These are phyloP conservation scores for Blera fallax DNA, from an alignment of 2,888 invertebrate genomes.

Conservation along the genomic window DNA sequence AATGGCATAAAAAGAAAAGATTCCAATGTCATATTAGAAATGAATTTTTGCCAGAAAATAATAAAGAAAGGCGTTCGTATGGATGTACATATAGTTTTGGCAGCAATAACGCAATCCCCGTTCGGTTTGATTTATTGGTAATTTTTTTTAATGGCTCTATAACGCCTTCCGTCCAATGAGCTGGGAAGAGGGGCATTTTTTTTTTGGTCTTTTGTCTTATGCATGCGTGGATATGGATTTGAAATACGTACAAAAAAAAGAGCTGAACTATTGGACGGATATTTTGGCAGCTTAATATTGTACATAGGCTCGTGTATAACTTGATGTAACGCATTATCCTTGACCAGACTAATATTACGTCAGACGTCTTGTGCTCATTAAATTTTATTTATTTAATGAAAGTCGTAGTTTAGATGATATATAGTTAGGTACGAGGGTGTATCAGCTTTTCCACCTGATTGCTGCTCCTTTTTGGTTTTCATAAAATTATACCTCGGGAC, in stretches of 20 bases:
- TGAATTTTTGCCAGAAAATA: conserved; percentile 34
- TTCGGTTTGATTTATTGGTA: conserved; percentile 52
- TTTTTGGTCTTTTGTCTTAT: neutral
- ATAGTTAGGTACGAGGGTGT: too few species aligned
- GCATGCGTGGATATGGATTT: neutral
- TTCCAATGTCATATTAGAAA: conserved; percentile 53
- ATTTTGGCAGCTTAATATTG: conserved; percentile 1
- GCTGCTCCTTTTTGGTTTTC: too few species aligned
- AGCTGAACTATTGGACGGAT: neutral
- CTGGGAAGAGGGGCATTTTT: neutral
- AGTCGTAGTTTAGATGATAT: too few species aligned
- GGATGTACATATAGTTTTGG: conserved; percentile 67
- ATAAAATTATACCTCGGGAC: too few species aligned
- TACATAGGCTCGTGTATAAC: neutral
- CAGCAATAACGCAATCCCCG: conserved; percentile 8
- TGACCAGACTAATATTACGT: neutral
- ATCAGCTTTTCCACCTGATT: too few species aligned
- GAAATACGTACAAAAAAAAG: neutral
- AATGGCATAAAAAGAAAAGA: conserved; percentile 47
- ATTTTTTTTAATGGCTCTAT: conserved; percentile 51
- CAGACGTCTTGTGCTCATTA: too few species aligned
- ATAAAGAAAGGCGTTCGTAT: conserved; percentile 53
- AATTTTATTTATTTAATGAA: too few species aligned
- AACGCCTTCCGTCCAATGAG: conserved; percentile 38
- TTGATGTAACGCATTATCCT: neutral